Conservation (phyloP, 2,888 invertebrate genomes). For the Anoncus sp. region DNA sequence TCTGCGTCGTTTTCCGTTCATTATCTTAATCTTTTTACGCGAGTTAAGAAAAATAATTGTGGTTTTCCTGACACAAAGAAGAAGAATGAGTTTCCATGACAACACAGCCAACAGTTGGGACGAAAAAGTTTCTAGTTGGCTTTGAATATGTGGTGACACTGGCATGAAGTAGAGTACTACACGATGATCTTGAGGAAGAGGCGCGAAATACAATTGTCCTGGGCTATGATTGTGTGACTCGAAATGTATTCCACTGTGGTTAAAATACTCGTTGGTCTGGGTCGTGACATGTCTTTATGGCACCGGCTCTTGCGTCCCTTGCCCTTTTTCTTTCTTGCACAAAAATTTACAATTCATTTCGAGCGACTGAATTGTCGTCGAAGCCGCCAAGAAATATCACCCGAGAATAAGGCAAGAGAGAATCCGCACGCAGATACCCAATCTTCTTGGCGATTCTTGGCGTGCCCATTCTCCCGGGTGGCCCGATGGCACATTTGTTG, state of each 20-base stretch:
- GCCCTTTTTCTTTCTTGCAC: too few species aligned
- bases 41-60: not conserved
- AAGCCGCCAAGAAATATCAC: not conserved
- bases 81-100: too few species aligned
- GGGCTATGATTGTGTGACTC: too few species aligned
- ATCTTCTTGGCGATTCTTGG: not conserved
- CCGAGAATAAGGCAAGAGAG: not conserved
- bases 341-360: too few species aligned
- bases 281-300: too few species aligned
- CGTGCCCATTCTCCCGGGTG: slow-evolving; percentile 22
- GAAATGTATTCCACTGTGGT: too few species aligned
- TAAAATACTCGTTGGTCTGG: too few species aligned
- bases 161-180: too few species aligned
- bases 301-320: too few species aligned
- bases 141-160: too few species aligned
- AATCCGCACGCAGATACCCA: slow-evolving; percentile 18
- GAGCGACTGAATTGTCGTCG: slow-evolving; percentile 27
- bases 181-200: not conserved
- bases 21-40: not conserved
- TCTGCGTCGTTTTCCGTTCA: not conserved
- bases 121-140: too few species aligned
- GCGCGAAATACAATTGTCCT: not conserved
- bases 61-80: not conserved
- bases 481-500: slow-evolving; percentile 8
- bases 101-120: too few species aligned